Evolutionary conservation across 1,140 invertebrate genomes (phyloP).

Genomic region (Hermetia illucens): DNA sequence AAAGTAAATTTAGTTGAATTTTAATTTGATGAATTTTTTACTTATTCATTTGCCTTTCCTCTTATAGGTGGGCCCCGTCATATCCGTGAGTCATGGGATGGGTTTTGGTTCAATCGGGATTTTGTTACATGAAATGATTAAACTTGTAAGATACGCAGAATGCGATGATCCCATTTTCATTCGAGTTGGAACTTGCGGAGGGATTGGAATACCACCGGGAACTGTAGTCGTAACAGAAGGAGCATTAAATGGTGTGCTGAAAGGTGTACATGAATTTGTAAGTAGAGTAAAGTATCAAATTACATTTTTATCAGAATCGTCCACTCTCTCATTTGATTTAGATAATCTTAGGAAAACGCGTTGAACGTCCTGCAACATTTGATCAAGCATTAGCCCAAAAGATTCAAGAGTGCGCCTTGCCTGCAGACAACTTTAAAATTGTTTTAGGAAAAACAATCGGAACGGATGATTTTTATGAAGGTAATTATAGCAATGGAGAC

Average conservation of each 20-base stretch:
- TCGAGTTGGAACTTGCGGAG: constrained; percentile 83
- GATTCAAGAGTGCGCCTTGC: constrained; percentile 49
- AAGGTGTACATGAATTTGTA: constrained; percentile 50
- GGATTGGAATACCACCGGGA: constrained; percentile 72
- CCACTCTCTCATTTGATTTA: no score
- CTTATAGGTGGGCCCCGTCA: constrained; percentile 16
- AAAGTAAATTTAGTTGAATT: constrained; percentile 65
- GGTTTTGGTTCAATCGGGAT: constrained; percentile 84
- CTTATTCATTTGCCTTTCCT: no score
- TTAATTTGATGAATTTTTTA: not conserved
- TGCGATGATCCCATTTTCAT: constrained; percentile 79
- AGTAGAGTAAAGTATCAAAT: constrained; percentile 13
- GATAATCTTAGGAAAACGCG: constrained; percentile 74
- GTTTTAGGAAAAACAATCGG: constrained; percentile 80
- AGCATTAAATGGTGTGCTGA: constrained; percentile 66
- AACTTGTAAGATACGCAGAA: constrained; percentile 79
- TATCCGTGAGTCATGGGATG: constrained; percentile 66
- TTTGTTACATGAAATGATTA: constrained; percentile 81
- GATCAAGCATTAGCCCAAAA: constrained; percentile 61
- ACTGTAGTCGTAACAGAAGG: constrained; percentile 77
- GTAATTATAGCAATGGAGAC: constrained; percentile 30
- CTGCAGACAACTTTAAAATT: constrained; percentile 55
- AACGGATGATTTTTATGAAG: constrained; percentile 93
- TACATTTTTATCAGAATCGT: no score
- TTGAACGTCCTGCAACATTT: constrained; percentile 66